Percentiles rank a stretch among this genome's conserved stretches.
Conservation (phyloP, 2,888 invertebrate genomes). For the Amphimallon solstitiale region DNA sequence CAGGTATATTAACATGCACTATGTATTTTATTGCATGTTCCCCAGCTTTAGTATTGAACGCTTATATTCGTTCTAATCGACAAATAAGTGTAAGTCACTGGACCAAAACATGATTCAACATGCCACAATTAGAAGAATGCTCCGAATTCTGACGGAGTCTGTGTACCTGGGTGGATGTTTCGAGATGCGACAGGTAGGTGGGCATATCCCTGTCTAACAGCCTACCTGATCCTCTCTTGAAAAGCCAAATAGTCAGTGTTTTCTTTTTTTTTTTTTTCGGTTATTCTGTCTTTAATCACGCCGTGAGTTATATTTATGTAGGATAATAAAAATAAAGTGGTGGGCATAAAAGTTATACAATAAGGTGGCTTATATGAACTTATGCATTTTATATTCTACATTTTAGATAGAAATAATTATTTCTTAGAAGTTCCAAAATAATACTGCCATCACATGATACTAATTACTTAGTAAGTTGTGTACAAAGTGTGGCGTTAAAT, state of each 20-base stretch:
- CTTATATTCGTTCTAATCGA: conserved; percentile 2
- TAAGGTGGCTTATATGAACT: too few species aligned
- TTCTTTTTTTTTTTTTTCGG: not conserved
- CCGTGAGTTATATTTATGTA: not conserved
- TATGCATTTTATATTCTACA: too few species aligned
- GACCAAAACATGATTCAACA: conserved; percentile 17
- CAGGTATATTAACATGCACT: too few species aligned
- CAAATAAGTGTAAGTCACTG: conserved; percentile 17
- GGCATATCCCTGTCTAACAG: conserved; percentile 1
- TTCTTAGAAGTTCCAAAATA: too few species aligned
- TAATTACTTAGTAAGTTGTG: too few species aligned
- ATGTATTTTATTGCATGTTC: too few species aligned
- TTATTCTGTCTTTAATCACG: not conserved
- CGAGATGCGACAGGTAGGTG: conserved; percentile 20
- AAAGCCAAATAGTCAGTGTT: conserved; percentile 3
- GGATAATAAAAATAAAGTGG: conserved; percentile 7
- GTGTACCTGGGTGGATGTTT: not conserved
- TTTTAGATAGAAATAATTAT: too few species aligned
- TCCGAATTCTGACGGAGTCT: not conserved
- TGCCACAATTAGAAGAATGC: conserved; percentile 16
- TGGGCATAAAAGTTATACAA: not conserved
- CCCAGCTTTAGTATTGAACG: not conserved
- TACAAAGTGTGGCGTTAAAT: too few species aligned
- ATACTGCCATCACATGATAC: too few species aligned
- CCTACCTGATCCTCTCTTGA: not conserved